Percentiles rank a stretch among this genome's conserved stretches.
phyloP scores from a whole-genome alignment of 2,797 vertebrate species.

The Mormyrops attenuatus region DNA sequence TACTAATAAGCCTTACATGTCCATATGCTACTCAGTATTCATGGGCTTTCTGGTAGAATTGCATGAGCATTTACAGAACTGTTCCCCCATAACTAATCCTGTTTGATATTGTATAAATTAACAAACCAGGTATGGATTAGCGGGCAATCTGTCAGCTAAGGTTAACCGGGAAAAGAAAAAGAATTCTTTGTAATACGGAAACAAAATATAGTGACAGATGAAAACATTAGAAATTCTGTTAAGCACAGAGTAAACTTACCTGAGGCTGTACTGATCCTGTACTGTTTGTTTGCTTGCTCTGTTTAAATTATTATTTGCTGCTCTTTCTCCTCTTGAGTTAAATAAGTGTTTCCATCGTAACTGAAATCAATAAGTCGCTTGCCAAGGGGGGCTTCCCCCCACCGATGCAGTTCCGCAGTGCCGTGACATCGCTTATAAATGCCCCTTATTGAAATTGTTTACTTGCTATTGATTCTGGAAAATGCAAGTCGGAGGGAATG shows the following conservation, averaged over 20 bases:
- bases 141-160: background rate
- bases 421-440: background rate
- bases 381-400: background rate
- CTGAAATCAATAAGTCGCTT: background rate
- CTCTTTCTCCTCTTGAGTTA: background rate
- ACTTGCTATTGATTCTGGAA: background rate
- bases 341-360: background rate
- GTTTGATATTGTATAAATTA: background rate
- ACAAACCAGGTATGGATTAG: background rate
- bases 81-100: background rate
- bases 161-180: background rate
- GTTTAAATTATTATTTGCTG: background rate
- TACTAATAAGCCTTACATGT: background rate
- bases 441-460: background rate
- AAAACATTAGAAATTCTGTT: background rate
- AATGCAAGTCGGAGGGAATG: background rate
- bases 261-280: too few species aligned
- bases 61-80: background rate
- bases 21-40: background rate
- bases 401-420: background rate
- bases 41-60: background rate
- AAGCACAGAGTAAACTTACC: background rate
- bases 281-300: background rate
- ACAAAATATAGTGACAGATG: background rate
- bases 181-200: background rate